Evolutionary conservation across 2,113 vertebrate species (phyloP), one percentile per base, ranked within the genome.

Genomic region (Sceloporus undulatus): DNA sequence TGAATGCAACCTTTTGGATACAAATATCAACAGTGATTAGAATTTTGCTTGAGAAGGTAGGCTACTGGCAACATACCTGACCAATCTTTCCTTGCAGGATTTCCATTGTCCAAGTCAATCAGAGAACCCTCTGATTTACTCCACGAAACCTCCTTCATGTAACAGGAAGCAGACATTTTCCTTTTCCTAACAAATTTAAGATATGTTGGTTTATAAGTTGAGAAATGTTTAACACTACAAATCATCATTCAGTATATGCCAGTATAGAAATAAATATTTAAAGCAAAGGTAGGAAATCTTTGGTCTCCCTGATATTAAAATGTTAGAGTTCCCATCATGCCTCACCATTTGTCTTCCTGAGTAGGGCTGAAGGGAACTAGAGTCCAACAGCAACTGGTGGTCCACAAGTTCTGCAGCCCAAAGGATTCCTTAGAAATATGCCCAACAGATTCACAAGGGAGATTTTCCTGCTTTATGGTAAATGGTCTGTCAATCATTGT

Each of bases 71-170:
- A 38, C 38, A 77, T 95, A 98, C 97, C 97, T 94, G 94, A 94
- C 79, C 92, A 92, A 93, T 92, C 96, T 91, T 96, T 94, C 91
- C 94, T 92, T 83, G 96, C 92, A 85, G 95, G 70, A 56, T 84
- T 90, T 84, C 0, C 90, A 27, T 97, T 96, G 91, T 98, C 96
- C 88, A 98, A 94, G 86, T 99, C 98, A 92, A 98, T 96, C 91
- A 99, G 95, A 74, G 97, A 97, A 25, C 98, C 98, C 93, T 98
- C 98, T 62, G 98, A 99, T 91, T 90, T 98, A 93, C 98, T 98
- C 79, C 94, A 94, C 91, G 96, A 94, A 71, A 98, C 96, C 94
- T 97, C 97, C 85, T 93, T 94, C 90, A 93, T 89, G 70, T 82
- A 95, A 88, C 92, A 87, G 73, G 97, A 96, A 79, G 96, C 97